Evolutionary conservation across 2,797 vertebrate genomes (phyloP).

Genomic region (Sebastes taczanowskii): DNA sequence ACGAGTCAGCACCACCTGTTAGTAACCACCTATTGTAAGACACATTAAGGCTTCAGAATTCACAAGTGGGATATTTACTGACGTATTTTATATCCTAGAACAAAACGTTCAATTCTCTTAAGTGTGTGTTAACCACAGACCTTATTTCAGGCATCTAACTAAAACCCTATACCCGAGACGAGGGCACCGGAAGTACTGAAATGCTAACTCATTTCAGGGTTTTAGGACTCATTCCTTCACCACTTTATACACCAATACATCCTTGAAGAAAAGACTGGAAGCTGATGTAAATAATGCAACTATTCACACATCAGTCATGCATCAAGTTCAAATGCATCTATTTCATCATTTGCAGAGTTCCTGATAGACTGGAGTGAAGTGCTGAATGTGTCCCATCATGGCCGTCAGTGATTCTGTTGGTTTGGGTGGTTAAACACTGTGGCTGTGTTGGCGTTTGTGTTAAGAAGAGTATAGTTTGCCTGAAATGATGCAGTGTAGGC

Average conservation of each 20-base stretch:
- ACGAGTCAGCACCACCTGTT: too few species aligned
- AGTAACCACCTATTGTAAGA: rapidly evolving
- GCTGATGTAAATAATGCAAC: neutral
- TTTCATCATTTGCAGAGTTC: neutral
- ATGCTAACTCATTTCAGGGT: too few species aligned
- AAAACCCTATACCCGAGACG: too few species aligned
- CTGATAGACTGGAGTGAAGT: neutral
- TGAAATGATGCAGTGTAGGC: neutral
- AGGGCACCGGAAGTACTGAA: too few species aligned
- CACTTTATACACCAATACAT: neutral
- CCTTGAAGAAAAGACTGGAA: neutral
- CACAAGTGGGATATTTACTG: too few species aligned
- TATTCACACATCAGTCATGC: too few species aligned
- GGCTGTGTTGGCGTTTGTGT: neutral
- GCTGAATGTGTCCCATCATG: neutral
- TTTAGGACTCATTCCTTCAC: too few species aligned
- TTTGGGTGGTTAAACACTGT: neutral
- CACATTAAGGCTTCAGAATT: too few species aligned
- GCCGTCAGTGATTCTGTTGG: neutral
- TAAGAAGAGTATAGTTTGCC: neutral
- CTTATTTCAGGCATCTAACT: too few species aligned
- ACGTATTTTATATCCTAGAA: too few species aligned
- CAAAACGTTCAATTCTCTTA: too few species aligned
- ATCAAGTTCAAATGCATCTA: neutral
- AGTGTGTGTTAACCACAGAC: too few species aligned